Base-by-base conservation (phyloP, 2,113 vertebrate species). In the Tyto alba region DNA sequence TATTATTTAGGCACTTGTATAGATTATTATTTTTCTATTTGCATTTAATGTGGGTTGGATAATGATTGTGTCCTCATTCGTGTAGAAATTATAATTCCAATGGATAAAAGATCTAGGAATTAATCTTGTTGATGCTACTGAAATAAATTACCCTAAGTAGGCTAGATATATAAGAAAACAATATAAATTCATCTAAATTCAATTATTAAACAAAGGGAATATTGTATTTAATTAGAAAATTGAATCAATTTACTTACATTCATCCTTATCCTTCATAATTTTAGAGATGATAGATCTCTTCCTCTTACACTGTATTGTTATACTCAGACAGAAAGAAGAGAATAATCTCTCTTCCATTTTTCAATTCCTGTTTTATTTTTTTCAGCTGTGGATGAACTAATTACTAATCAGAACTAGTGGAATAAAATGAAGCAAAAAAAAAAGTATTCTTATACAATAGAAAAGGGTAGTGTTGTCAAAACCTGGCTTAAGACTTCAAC, bases 221-320 rank as follows among this genome's bases (percentile, higher is more conserved):
- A 59, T 80, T 84, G 52, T 74, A 57, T 95, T 95, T 88, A 92
- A 94, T 94, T 95, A 56, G 80, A 84, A 95, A 95, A 80, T 80
- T 74, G 59, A 93, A 92, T 93, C n/a, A 6, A 62, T 94, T 90
- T 88, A 47, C 62, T 93, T 90, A 47, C 68, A 80, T 85, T 84
- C 82, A 62, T 86, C 50, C 79, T 88, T 93, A 95, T 59, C 79
- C 89, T 77, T 88, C 89, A 41, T 55, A 66, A 86, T 88, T 92
- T 92, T 83, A 62, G 75, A 73, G 66, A 48, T 66, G 82, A 82
- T 62, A 59, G 64, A 81, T 93, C 77, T 93, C 72, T 64, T 76
- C 75, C 82, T 90, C 55, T 88, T 85, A 74, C 22, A n/a, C 9
- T 74, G 30, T 41, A 43, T 90, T 95, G 57, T 89, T 90, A 74